Evolutionary conservation across 2,888 invertebrate genomes (phyloP), one percentile per base, ranked within the genome.

Genomic region (Orchestes rusci): DNA sequence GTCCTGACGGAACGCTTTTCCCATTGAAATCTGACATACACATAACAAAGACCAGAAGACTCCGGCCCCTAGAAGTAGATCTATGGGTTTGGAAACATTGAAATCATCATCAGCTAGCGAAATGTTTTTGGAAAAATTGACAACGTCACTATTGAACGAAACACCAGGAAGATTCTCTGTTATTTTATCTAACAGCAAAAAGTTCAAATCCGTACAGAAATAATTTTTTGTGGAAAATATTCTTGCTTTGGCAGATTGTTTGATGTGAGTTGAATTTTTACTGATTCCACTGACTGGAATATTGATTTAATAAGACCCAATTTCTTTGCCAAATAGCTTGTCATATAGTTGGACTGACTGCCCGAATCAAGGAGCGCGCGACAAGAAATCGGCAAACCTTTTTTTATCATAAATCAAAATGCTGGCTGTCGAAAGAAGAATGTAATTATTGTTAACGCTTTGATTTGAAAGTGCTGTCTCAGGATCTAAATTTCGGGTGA

Each of bases 281-380:
- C 39, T 39, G 8, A 37, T 20, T 4, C 40, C 40, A 40, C 40
- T 32, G 7, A 40, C 31, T 2, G 40, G 31, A 7, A 40, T 20
- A 20, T 40, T 40, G 15, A 40, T 18, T 13, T n/a, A 10, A 19
- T 18, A 5, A 40, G 2, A 4, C 32, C 33, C 7, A 40, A 16
- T 33, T 33, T 40, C 10, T 33, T 13, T 12, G 33, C 31, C 18
- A 40, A 40, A 15, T 36, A 34, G 16, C 16, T 15, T 34, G n/a
- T 10, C 4, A 12, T 7, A 7, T 34, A 34, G 16, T 10, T 5
- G 4, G 12, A 8, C 23, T 7, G 23, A 31, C 31, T 31, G 10
- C 31, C 31, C n/a, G 31, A 3, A 13, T 3, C 31, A 8, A 2
- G 13, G 12, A 31, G 13, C n/a, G 31, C 31, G n/a, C 31, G n/a